These are phyloP conservation scores for Channa argus DNA, from an alignment of 2,113 vertebrate species.

Conservation along the genomic window DNA sequence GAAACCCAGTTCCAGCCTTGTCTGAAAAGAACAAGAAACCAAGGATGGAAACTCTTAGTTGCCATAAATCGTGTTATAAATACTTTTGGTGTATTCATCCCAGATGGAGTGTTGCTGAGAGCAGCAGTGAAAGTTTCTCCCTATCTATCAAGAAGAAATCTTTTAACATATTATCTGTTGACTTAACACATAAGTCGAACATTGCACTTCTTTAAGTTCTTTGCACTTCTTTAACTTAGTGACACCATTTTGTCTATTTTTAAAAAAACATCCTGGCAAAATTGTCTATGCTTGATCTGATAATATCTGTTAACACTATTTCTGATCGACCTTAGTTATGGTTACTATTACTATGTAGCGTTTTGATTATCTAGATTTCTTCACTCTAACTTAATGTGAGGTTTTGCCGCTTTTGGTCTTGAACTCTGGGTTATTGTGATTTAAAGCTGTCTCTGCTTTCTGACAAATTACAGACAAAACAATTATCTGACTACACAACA, in stretches of 20 bases:
- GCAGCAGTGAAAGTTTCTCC: constrained; percentile 42
- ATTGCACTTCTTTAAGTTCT: neutral
- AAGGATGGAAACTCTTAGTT: constrained; percentile 63
- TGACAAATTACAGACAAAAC: neutral
- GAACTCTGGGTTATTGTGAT: neutral
- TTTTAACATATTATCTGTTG: constrained; percentile 42
- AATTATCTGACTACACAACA: neutral
- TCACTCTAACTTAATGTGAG: neutral
- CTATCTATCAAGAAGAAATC: constrained; percentile 24
- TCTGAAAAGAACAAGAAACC: constrained; percentile 38
- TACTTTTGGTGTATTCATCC: constrained; percentile 65
- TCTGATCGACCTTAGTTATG: no score
- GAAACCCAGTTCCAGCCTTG: constrained; percentile 41
- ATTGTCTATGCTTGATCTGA: neutral
- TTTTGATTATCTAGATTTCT: no score
- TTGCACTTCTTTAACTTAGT: neutral
- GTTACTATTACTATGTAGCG: no score
- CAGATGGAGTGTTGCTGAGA: constrained; percentile 57
- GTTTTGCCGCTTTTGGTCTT: neutral
- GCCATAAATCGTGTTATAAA: constrained; percentile 69
- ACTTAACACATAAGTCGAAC: constrained; percentile 39
- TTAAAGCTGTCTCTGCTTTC: neutral
- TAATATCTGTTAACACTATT: no score
- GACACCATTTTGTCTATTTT: neutral
- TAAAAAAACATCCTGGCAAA: no score